Percentiles rank a stretch among this genome's conserved stretches.
Conservation (phyloP, 2,888 invertebrate species). For the Malthinus seriepunctatus region DNA sequence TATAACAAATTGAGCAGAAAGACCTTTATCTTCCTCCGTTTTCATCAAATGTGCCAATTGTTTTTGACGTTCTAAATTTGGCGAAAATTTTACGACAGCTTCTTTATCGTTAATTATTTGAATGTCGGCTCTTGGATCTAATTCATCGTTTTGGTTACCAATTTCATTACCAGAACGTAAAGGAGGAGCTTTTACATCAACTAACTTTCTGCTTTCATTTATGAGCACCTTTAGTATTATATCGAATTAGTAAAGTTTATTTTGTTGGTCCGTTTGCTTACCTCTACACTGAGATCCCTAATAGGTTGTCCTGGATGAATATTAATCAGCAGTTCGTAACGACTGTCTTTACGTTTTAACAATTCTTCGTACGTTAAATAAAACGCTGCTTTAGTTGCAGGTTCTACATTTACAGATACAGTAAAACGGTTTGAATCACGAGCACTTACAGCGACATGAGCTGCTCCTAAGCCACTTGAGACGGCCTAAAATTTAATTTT, state of each 20-base stretch:
- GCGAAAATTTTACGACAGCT: constrained; percentile 59
- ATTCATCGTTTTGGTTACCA: constrained; percentile 58
- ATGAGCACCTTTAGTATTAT: constrained; percentile 58
- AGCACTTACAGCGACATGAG: constrained; percentile 64
- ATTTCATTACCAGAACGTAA: constrained; percentile 67
- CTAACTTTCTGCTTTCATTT: constrained; percentile 64
- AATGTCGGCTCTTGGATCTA: constrained; percentile 45
- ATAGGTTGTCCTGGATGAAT: constrained; percentile 70
- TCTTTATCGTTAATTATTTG: constrained; percentile 38
- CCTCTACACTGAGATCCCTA: constrained; percentile 63
- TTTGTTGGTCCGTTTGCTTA: constrained; percentile 22
- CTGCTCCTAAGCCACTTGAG: constrained; percentile 62
- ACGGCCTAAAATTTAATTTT: constrained; percentile 54
- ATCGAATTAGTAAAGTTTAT: no score
- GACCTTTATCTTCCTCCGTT: constrained; percentile 53
- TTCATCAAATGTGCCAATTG: constrained; percentile 53
- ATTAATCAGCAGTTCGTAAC: constrained; percentile 71
- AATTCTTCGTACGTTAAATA: constrained; percentile 76
- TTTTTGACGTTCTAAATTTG: constrained; percentile 63
- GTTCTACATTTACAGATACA: constrained; percentile 69
- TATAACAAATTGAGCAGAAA: constrained; percentile 68
- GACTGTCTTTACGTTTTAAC: constrained; percentile 64
- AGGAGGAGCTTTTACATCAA: constrained; percentile 64
- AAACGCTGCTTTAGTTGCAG: constrained; percentile 65
- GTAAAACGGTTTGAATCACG: constrained; percentile 72